These are phyloP conservation scores for Crotophaga sulcirostris DNA, from an alignment of 2,113 vertebrate species.

Conservation along the genomic window DNA sequence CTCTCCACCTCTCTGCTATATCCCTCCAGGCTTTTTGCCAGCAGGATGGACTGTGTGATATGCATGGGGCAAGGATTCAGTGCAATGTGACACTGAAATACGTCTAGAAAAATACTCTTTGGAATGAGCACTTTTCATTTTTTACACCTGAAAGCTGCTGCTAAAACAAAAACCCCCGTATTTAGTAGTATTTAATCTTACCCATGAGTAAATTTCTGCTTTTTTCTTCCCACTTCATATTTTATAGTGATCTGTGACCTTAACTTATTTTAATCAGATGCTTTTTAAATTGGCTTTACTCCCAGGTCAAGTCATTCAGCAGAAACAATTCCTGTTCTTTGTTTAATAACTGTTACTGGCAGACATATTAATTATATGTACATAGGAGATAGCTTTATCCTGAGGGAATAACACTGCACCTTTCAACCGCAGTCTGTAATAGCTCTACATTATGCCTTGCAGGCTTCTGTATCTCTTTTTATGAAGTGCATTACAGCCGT, in stretches of 20 bases:
- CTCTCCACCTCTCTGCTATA: too few species aligned
- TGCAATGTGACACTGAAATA: neutral
- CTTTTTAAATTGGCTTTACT: constrained; percentile 64
- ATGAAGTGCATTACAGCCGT: neutral
- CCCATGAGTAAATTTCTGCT: constrained; percentile 10
- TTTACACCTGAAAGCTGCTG: neutral
- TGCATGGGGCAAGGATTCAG: neutral
- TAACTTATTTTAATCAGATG: constrained; percentile 63
- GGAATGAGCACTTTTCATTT: neutral
- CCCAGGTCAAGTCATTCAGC: constrained; percentile 56
- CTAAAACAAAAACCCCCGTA: neutral
- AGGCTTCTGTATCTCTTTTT: neutral
- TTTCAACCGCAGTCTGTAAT: neutral
- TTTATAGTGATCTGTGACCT: constrained; percentile 69
- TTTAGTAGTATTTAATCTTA: neutral
- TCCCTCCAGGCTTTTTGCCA: neutral
- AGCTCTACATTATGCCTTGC: neutral
- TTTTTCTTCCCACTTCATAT: constrained; percentile 55
- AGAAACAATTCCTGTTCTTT: constrained; percentile 61
- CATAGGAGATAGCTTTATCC: constrained; percentile 47
- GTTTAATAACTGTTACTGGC: constrained; percentile 61
- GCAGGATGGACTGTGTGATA: neutral
- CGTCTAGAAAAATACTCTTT: neutral
- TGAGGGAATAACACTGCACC: constrained; percentile 32
- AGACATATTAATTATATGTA: constrained; percentile 71